phyloP scores from a whole-genome alignment of 2,113 vertebrate genomes.

The Scalopus aquaticus region DNA sequence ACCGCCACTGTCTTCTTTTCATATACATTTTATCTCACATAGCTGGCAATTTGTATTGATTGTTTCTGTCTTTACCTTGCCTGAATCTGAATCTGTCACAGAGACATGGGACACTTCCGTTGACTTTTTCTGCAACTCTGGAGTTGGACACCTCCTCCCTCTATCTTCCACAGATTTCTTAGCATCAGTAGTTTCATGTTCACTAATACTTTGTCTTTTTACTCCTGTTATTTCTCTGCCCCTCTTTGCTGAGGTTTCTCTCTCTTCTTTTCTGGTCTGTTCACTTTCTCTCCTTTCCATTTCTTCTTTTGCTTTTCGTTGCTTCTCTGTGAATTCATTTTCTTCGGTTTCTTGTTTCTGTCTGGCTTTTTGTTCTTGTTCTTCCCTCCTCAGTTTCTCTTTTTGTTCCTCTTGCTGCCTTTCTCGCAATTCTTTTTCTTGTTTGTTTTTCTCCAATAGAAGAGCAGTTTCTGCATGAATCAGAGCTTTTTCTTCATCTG shows the following conservation, averaged over 20 bases:
- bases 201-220: slow-evolving; percentile 81
- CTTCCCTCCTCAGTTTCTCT: slow-evolving; percentile 81
- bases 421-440: slow-evolving; percentile 88
- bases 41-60: not conserved
- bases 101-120: slow-evolving; percentile 45
- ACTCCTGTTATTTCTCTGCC: slow-evolving; percentile 79
- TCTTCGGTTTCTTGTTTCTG: slow-evolving; percentile 81
- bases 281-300: slow-evolving; percentile 84
- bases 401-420: slow-evolving; percentile 83
- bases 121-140: slow-evolving; percentile 76
- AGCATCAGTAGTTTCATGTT: slow-evolving; percentile 73
- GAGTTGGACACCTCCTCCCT: slow-evolving; percentile 76
- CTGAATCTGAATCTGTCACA: slow-evolving; percentile 43
- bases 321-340: slow-evolving; percentile 76
- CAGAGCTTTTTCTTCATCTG: slow-evolving; percentile 89
- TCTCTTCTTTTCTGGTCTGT: slow-evolving; percentile 77
- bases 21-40: not conserved
- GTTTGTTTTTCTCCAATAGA: slow-evolving; percentile 87
- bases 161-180: slow-evolving; percentile 84
- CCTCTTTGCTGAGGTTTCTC: slow-evolving; percentile 80
- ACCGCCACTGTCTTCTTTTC: not conserved
- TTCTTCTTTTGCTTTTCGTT: slow-evolving; percentile 82
- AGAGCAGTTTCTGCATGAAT: slow-evolving; percentile 87
- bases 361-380: slow-evolving; percentile 81
- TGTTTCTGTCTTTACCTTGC: slow-evolving; percentile 82